Evolutionary conservation across 2,113 vertebrate species (phyloP), one percentile per base, ranked within the genome.

Genomic region (Cavia porcellus): DNA sequence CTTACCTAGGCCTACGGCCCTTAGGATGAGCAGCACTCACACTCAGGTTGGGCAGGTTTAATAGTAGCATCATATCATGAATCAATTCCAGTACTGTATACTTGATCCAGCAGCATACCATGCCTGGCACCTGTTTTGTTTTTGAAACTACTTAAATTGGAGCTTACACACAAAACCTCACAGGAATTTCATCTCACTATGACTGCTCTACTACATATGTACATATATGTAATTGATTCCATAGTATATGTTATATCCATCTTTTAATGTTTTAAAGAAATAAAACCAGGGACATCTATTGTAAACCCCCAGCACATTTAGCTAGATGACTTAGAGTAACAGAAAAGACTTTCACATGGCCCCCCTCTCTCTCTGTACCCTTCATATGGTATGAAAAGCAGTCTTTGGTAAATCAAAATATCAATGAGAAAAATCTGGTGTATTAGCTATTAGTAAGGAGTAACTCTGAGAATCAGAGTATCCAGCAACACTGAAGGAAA

Each of bases 391-490:
- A 19, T 20, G n/a, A 10, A 24, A 32, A 61, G 88, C 35, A 86
- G 50, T 57, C 82, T 85, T 92, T 80, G 68, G 50, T 25, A 96
- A 92, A 88, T 94, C 30, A 94, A 81, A 96, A 32, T 88, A 90
- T 96, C 93, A 96, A 94, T 95, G 66, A 93, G 57, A 87, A 8
- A 96, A 66, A 86, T 70, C 9, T 92, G 86, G 30, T 25, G 66
- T 45, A 25, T n/a, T 19, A 92, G 74, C 68, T 90, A 80, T 94
- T 95, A 96, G 45, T 93, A 95, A 96, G 68, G 75, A 72, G 75
- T 42, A 30, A 96, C 75, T 96, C 93, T 84, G 55, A 96, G 85
- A 95, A 95, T 55, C 96, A 94, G 55, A 90, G 85, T 70, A 97
- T 87, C 45, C 75, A 95, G 70, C n/a, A 92, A 92, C n/a, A 94